Evolutionary conservation across 2,113 vertebrate species (phyloP).

Genomic region (Forbesichthys agassizii): DNA sequence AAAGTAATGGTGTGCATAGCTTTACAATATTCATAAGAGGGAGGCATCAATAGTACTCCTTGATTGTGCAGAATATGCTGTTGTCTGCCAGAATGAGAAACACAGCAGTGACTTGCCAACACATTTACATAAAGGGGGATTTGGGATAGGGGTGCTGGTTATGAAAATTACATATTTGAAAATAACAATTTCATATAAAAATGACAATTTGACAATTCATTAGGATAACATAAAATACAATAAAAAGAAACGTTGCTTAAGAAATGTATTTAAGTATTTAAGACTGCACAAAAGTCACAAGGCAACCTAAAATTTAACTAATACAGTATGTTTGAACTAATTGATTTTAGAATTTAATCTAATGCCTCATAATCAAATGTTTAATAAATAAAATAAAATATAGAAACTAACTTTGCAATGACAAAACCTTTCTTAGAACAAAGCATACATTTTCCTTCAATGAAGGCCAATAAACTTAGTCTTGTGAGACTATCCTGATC

Average conservation of each 20-base stretch:
- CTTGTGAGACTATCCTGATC: too few relatives aligned
- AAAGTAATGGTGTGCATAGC: slow-evolving; percentile 22
- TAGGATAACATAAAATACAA: too few relatives aligned
- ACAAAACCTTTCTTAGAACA: neutral
- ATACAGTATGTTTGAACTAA: too few relatives aligned
- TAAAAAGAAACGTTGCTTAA: too few relatives aligned
- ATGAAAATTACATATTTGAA: neutral
- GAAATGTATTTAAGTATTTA: too few relatives aligned
- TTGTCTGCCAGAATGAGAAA: neutral
- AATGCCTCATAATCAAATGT: too few relatives aligned
- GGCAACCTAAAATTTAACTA: too few relatives aligned
- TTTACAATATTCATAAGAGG: neutral
- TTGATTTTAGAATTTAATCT: too few relatives aligned
- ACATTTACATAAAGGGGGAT: neutral
- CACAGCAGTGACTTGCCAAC: too few relatives aligned
- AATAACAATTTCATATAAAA: neutral
- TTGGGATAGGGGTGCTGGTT: slow-evolving; percentile 14
- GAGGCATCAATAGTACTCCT: neutral
- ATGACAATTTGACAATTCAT: neutral
- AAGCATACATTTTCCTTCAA: too few relatives aligned
- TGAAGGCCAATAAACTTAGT: too few relatives aligned
- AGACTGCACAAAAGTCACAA: too few relatives aligned
- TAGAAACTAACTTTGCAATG: neutral
- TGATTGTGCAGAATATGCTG: neutral
- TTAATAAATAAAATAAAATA: neutral